Percentiles rank a stretch among this genome's conserved stretches.
Evolutionary conservation across 1,140 invertebrate species (phyloP).

Genomic region (Fopius arisanus): DNA sequence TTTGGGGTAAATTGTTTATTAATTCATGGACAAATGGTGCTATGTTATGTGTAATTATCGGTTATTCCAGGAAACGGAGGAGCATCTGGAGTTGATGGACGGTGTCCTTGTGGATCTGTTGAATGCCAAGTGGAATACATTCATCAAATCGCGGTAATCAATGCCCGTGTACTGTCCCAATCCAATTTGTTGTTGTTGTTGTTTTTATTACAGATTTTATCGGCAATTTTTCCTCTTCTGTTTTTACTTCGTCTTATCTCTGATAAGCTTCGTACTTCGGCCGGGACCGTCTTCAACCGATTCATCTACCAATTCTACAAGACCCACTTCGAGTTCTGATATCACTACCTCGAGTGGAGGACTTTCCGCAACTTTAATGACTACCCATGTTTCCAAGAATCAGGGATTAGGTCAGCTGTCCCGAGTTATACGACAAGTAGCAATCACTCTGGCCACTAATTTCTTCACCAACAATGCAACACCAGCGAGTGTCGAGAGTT

Average conservation of each 20-base stretch:
- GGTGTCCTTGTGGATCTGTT: slow-evolving; percentile 93
- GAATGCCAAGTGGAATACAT: slow-evolving; percentile 98
- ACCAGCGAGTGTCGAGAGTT: slow-evolving; percentile 37
- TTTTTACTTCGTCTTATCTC: slow-evolving; percentile 87
- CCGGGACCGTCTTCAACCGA: slow-evolving; percentile 71
- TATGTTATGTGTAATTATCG: neutral
- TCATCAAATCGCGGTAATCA: slow-evolving; percentile 83
- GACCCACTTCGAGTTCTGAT: slow-evolving; percentile 28
- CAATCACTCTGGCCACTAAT: slow-evolving; percentile 39
- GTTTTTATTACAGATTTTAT: slow-evolving; percentile 90
- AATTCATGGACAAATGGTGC: too few relatives aligned
- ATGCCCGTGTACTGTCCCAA: too few relatives aligned
- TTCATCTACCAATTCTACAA: neutral
- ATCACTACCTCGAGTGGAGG: slow-evolving; percentile 20
- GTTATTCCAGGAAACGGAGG: slow-evolving; percentile 82
- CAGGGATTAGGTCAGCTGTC: neutral
- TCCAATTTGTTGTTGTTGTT: slow-evolving; percentile 34
- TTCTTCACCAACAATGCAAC: slow-evolving; percentile 41
- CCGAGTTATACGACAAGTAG: neutral
- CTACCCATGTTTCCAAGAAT: neutral
- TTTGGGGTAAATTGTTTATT: slow-evolving; percentile 79
- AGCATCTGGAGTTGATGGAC: slow-evolving; percentile 95
- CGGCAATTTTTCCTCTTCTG: slow-evolving; percentile 89
- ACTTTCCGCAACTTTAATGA: slow-evolving; percentile 16
- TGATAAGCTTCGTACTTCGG: slow-evolving; percentile 85